Evolutionary conservation across 2,113 vertebrate genomes (phyloP).

Genomic region (Recurvirostra avosetta): DNA sequence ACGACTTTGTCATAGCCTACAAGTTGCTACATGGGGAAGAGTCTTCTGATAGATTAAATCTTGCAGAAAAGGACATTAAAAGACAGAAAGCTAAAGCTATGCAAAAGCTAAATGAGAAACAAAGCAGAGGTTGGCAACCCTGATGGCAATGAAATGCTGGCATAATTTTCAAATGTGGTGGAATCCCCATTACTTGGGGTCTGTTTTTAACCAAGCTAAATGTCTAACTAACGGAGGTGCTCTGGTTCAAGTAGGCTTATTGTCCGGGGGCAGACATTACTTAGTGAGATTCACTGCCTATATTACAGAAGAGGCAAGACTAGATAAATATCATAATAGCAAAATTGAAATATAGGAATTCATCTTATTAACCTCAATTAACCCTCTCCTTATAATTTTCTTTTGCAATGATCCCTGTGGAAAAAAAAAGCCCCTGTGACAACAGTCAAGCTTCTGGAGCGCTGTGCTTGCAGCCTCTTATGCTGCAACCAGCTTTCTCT

Average conservation of each 20-base stretch:
- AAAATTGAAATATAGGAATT: not conserved
- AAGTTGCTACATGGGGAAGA: constrained; percentile 58
- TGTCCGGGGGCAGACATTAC: not conserved
- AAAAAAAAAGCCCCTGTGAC: not conserved
- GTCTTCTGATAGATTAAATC: constrained; percentile 53
- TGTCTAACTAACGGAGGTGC: not conserved
- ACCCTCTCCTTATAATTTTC: not conserved
- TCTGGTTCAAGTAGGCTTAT: not conserved
- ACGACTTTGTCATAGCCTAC: constrained; percentile 53
- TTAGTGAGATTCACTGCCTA: not conserved
- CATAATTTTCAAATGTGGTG: not conserved
- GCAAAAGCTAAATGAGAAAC: not conserved
- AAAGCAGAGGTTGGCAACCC: not conserved
- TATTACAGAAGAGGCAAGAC: not conserved
- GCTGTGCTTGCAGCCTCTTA: not conserved
- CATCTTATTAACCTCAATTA: not conserved
- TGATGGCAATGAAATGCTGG: not conserved
- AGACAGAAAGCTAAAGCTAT: not conserved
- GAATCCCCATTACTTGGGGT: not conserved
- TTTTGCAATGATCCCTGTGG: not conserved
- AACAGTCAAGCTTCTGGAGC: not conserved
- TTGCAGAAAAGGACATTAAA: constrained; percentile 24
- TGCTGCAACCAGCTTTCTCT: not conserved
- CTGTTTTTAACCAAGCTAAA: not conserved
- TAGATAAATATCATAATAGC: not conserved